Conservation (phyloP, 2,113 vertebrate genomes). For the Chionodraco myersi region DNA sequence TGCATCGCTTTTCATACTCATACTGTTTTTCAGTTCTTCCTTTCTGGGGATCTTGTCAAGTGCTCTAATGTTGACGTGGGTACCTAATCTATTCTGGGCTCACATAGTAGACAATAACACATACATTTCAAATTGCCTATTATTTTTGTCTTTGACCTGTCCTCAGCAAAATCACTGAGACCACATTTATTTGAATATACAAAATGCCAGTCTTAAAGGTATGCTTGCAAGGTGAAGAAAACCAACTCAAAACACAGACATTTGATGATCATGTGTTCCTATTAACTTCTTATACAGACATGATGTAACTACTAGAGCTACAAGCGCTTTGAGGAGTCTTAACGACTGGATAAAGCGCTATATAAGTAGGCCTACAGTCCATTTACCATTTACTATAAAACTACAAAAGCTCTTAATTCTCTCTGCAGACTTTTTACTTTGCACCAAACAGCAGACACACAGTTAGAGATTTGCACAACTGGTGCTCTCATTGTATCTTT, state of each 20-base stretch:
- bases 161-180: not conserved
- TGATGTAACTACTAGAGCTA: too few relatives aligned
- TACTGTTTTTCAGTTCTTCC: not conserved
- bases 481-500: not conserved
- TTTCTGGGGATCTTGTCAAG: not conserved
- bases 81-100: not conserved
- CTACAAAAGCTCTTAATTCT: not conserved
- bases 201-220: not conserved
- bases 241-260: too few relatives aligned
- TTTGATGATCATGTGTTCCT: too few relatives aligned
- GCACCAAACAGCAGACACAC: not conserved
- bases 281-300: too few relatives aligned
- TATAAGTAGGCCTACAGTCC: too few relatives aligned
- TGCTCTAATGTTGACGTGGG: not conserved
- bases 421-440: not conserved
- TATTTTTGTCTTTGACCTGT: not conserved
- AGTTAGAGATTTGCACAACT: not conserved
- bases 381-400: too few relatives aligned
- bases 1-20: constrained; percentile 12
- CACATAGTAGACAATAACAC: not conserved
- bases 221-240: too few relatives aligned
- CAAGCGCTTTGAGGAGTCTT: too few relatives aligned
- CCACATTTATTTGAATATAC: not conserved
- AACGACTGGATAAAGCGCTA: too few relatives aligned
- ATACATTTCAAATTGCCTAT: not conserved